Evolutionary conservation across 2,113 vertebrate species (phyloP), one percentile per base, ranked within the genome.

Genomic region (Salvelinus alpinus): DNA sequence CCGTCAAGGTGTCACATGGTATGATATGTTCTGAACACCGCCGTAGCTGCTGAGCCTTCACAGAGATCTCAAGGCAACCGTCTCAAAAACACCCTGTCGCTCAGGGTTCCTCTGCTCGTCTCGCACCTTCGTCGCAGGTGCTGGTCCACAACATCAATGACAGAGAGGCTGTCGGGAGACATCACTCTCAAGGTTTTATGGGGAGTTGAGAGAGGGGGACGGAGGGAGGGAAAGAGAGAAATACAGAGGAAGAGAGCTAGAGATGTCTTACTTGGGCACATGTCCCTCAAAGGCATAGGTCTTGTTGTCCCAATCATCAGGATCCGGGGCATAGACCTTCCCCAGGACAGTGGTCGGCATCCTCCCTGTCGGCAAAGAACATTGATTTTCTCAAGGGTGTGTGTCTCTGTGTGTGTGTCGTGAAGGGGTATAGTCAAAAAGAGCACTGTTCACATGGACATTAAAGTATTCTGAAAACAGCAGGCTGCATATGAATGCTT

Each of bases 261-360:
- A 68, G 5, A 12, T 25, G 62, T 29, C 89, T 94, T 93, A 96
- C 96, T 92, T 95, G 76, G 95, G 93, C 78, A 94, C 84, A 74
- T 95, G 92, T 90, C 94, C 95, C 91, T 96, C 95, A 80, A 93
- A 94, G 70, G 92, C 79, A 71, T 95, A 97, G 1, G 96, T 97
- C 92, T 97, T 97, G 90, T 96, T 97, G 90, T 96, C 95, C 95
- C 95, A 96, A 86, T 97, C 96, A 81, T 97, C 96, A 18, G 92
- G 94, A 90, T 97, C 96, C 12, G 95, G 95, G 69, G 94, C 93
- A 83, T 94, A 96, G 64, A 96, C 95, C 83, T 96, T 94, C 65
- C 95, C 96, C 71, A 97, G 91, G 73, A 92, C 92, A 0, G 92
- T 91, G 31, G 93, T 93, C 70, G 95, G 94, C 94, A 95, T 92